Percentiles rank a stretch among this genome's conserved stretches.
Conservation (phyloP, 2,888 invertebrate genomes). For the Strigamia transsilvanica region DNA sequence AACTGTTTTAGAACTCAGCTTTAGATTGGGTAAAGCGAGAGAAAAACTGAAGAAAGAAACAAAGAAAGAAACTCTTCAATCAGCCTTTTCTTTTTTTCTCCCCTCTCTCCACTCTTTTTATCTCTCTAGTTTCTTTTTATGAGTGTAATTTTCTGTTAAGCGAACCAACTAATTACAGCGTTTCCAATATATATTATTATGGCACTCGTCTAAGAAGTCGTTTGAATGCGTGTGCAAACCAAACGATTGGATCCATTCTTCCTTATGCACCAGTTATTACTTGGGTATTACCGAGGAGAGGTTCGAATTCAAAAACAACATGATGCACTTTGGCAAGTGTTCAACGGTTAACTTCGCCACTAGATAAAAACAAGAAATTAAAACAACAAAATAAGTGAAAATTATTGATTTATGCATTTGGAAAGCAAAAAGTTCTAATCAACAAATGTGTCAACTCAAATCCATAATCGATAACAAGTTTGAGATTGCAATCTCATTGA, state of each 20-base stretch:
- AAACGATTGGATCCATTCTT: conserved; percentile 48
- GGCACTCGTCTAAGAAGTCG: conserved; percentile 28
- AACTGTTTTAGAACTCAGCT: conserved; percentile 47
- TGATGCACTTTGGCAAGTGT: conserved; percentile 46
- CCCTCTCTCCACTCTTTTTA: neutral
- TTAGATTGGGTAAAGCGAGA: conserved; percentile 31
- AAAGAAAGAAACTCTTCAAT: conserved; percentile 44
- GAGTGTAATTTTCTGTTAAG: conserved; percentile 47
- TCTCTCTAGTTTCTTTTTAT: conserved; percentile 34
- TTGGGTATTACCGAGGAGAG: conserved; percentile 9
- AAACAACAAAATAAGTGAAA: neutral
- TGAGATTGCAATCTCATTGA: conserved; percentile 7
- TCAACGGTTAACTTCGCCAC: conserved; percentile 12
- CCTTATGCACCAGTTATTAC: conserved; percentile 44
- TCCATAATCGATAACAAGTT: conserved; percentile 40
- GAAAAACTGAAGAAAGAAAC: neutral
- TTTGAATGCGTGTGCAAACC: conserved; percentile 46
- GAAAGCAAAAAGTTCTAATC: neutral
- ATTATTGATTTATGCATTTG: neutral
- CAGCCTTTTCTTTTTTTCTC: conserved; percentile 4
- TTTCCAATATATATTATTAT: conserved; percentile 46
- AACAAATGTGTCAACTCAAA: conserved; percentile 11
- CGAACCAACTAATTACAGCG: conserved; percentile 48
- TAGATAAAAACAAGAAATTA: neutral
- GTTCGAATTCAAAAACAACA: conserved; percentile 31